Evolutionary conservation across 2,888 invertebrate species (phyloP).

Genomic region (Drosophila pseudotakahashii): DNA sequence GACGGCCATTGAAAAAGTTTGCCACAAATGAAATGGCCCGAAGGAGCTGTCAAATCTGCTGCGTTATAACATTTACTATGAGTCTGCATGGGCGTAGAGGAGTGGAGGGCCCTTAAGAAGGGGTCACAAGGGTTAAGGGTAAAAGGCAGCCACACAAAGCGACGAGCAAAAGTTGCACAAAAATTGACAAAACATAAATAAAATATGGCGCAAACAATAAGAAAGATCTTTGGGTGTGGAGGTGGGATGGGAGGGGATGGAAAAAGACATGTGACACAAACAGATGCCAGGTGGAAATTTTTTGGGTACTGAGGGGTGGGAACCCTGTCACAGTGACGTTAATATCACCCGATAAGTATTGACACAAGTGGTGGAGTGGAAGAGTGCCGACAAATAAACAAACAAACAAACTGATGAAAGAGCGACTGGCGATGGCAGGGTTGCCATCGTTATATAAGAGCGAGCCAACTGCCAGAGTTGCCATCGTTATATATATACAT

Average conservation of each 20-base stretch:
- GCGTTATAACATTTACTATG: conserved; percentile 67
- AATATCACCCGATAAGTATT: conserved; percentile 70
- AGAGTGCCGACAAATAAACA: conserved; percentile 30
- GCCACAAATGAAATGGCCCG: conserved; percentile 59
- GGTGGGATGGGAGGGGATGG: neutral
- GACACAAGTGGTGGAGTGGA: conserved; percentile 60
- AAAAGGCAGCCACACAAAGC: conserved; percentile 41
- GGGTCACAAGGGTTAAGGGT: conserved; percentile 27
- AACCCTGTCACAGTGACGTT: conserved; percentile 61
- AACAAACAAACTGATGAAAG: conserved; percentile 25
- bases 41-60: conserved; percentile 70
- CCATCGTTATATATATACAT: conserved; percentile 36
- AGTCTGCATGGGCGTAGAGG: neutral
- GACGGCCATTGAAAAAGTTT: conserved; percentile 45
- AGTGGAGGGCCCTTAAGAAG: no score
- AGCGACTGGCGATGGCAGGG: conserved; percentile 15
- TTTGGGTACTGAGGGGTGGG: neutral
- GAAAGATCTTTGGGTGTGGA: conserved; percentile 22
- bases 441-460: conserved; percentile 6
- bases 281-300: conserved; percentile 60
- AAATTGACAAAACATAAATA: conserved; percentile 79
- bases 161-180: conserved; percentile 62
- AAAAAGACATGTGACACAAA: conserved; percentile 49
- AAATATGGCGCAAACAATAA: conserved; percentile 68
- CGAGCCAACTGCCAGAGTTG: conserved; percentile 33